These are phyloP conservation scores for Phytoseiulus persimilis DNA, from an alignment of 2,888 invertebrate genomes.

Conservation along the genomic window DNA sequence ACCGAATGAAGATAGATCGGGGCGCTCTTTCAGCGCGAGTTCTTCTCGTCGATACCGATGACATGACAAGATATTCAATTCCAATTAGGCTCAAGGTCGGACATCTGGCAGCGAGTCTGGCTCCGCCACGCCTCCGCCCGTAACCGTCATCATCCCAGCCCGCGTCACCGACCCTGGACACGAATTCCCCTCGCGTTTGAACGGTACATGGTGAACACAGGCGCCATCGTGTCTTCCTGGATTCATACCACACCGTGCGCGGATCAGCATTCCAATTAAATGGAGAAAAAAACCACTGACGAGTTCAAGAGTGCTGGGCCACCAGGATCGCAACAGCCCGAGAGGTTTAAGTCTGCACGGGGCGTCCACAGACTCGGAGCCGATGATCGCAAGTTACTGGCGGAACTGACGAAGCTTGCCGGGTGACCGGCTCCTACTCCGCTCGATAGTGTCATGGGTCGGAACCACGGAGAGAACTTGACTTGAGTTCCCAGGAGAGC, in stretches of 20 bases:
- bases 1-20: neutral
- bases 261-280: too few species aligned
- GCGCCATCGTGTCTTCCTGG: too few species aligned
- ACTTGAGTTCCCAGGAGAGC: neutral
- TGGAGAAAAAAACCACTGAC: too few species aligned
- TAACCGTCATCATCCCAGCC: neutral
- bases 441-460: neutral
- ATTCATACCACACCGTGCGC: too few species aligned
- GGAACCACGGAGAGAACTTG: neutral
- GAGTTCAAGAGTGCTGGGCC: too few species aligned
- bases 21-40: neutral
- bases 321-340: too few species aligned
- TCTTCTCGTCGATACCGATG: neutral
- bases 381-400: neutral
- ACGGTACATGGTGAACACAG: too few species aligned
- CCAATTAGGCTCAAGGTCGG: neutral
- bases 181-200: too few species aligned
- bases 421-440: neutral
- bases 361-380: neutral
- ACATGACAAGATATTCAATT: neutral
- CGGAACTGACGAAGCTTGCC: neutral
- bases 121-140: neutral
- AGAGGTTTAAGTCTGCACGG: too few species aligned
- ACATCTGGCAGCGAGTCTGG: neutral
- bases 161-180: too few species aligned